These are phyloP conservation scores for Patiria miniata DNA, from an alignment of 35 echinoderm and acorn worm species.

Conservation along the genomic window DNA sequence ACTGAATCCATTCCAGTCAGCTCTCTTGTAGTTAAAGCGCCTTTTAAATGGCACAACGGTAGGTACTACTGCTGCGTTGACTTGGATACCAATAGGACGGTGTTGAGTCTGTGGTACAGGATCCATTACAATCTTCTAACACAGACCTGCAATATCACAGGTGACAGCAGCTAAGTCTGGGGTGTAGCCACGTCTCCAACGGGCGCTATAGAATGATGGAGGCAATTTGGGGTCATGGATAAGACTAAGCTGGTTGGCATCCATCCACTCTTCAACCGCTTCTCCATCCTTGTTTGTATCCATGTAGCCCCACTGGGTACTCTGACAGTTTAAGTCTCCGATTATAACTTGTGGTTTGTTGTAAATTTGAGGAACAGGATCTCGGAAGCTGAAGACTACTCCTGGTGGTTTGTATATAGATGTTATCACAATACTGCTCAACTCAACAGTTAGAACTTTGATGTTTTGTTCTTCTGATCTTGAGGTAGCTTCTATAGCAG, in stretches of 20 bases:
- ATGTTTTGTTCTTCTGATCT: too few relatives aligned
- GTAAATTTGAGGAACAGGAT: neutral
- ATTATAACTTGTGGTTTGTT: constrained; percentile 46
- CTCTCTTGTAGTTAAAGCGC: neutral
- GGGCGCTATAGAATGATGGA: constrained; percentile 40
- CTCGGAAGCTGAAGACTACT: too few relatives aligned
- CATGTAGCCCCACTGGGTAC: constrained; percentile 50
- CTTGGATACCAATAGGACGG: constrained; percentile 42
- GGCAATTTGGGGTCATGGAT: constrained; percentile 53
- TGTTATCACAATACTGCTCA: too few relatives aligned
- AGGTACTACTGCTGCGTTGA: constrained; percentile 1
- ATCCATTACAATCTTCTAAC: constrained; percentile 23
- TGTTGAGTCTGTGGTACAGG: constrained; percentile 35
- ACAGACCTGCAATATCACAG: constrained; percentile 29
- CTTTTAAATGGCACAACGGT: neutral
- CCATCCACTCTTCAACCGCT: constrained; percentile 52
- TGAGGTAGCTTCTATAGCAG: too few relatives aligned
- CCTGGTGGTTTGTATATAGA: too few relatives aligned
- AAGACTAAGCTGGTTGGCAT: too few relatives aligned
- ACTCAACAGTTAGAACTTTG: too few relatives aligned
- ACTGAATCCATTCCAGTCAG: too few relatives aligned
- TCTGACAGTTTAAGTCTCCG: constrained; percentile 47
- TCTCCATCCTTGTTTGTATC: constrained; percentile 52
- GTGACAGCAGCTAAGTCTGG: constrained; percentile 39
- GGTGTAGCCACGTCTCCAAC: constrained; percentile 63